These are phyloP conservation scores for Melinaea menophilus DNA, from an alignment of 2,888 invertebrate species.

Conservation along the genomic window DNA sequence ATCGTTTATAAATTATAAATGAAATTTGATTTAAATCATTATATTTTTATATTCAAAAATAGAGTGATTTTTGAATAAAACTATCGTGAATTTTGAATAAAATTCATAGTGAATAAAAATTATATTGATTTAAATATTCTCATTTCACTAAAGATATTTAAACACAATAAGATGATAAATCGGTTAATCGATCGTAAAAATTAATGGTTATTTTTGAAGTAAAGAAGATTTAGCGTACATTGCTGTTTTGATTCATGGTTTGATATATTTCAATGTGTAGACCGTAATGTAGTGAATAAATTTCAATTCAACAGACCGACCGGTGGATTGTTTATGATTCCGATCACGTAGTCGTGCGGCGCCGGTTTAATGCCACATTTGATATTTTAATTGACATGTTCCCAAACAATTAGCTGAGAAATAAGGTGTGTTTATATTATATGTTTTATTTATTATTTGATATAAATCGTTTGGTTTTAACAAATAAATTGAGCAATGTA, in stretches of 20 bases:
- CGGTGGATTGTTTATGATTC: slow-evolving; percentile 32
- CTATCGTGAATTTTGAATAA: too few species aligned
- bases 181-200: not conserved
- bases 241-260: slow-evolving; percentile 6
- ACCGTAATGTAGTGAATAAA: slow-evolving; percentile 44
- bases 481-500: too few species aligned
- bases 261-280: slow-evolving; percentile 1
- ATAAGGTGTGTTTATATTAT: not conserved
- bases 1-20: not conserved
- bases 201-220: not conserved
- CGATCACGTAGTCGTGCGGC: slow-evolving; percentile 38
- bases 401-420: slow-evolving; percentile 24
- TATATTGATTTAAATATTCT: not conserved
- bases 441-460: not conserved
- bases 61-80: too few species aligned
- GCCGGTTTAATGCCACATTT: slow-evolving; percentile 41
- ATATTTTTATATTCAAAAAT: too few species aligned
- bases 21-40: too few species aligned
- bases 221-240: not conserved
- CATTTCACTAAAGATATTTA: not conserved
- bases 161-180: too few species aligned
- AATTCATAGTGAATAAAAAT: too few species aligned
- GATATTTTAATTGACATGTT: slow-evolving; percentile 38
- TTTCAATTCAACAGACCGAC: slow-evolving; percentile 52
- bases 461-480: not conserved